phyloP scores from a whole-genome alignment of 1,140 invertebrate species.

The Tetraneura akinire region DNA sequence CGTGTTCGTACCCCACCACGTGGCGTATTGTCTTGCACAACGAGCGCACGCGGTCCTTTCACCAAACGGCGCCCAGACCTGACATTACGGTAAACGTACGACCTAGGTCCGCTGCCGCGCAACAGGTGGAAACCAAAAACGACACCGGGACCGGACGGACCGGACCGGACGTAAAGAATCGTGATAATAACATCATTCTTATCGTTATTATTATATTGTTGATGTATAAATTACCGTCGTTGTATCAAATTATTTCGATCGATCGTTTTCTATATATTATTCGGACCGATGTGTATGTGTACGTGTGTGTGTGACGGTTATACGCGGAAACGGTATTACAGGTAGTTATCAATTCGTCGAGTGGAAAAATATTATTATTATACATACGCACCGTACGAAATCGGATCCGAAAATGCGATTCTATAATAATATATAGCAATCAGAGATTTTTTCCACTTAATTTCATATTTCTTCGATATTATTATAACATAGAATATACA shows the following conservation, averaged over 20 bases:
- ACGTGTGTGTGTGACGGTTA: slow-evolving; percentile 3
- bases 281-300: neutral
- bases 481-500: too few species aligned
- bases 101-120: too few species aligned
- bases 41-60: slow-evolving; percentile 36
- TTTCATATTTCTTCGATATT: slow-evolving; percentile 5
- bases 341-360: too few species aligned
- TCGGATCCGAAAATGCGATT: neutral
- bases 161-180: too few species aligned
- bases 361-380: neutral
- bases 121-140: too few species aligned
- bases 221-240: too few species aligned
- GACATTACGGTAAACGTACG: neutral
- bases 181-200: too few species aligned
- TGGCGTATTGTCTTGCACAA: slow-evolving; percentile 23
- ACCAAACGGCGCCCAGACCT: neutral
- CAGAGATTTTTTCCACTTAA: slow-evolving; percentile 18
- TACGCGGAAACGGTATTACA: neutral
- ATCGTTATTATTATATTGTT: too few species aligned
- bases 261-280: neutral
- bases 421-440: neutral
- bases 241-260: slow-evolving; percentile 3
- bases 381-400: neutral
- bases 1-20: slow-evolving; percentile 1
- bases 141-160: too few species aligned